These are phyloP conservation scores for Heloderma charlesbogerti DNA, from an alignment of 2,113 vertebrate species.

Conservation along the genomic window DNA sequence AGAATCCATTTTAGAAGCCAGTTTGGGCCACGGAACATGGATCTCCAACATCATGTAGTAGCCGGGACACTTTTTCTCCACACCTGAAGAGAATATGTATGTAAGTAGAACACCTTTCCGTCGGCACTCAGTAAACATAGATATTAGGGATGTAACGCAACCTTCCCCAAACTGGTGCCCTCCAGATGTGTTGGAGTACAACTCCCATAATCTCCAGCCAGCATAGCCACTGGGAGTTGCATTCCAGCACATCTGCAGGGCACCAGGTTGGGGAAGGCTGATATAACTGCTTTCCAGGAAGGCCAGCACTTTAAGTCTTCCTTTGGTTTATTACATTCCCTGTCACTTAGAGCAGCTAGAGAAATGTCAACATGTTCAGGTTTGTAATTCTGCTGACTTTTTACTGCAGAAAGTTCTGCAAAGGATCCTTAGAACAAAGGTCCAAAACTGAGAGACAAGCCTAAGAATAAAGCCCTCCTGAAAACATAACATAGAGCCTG, in stretches of 20 bases:
- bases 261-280: not conserved
- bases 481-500: slow-evolving; percentile 22
- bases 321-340: slow-evolving; percentile 41
- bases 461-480: slow-evolving; percentile 47
- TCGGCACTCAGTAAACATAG: not conserved
- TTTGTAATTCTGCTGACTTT: slow-evolving; percentile 63
- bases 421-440: slow-evolving; percentile 14
- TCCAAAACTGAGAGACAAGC: slow-evolving; percentile 22
- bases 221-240: not conserved
- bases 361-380: slow-evolving; percentile 48
- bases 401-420: slow-evolving; percentile 31
- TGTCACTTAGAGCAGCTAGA: slow-evolving; percentile 55
- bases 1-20: not conserved
- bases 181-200: not conserved
- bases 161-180: not conserved
- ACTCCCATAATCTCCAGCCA: not conserved
- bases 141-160: not conserved
- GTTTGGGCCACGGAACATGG: not conserved
- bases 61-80: not conserved
- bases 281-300: slow-evolving; percentile 15
- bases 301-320: slow-evolving; percentile 42
- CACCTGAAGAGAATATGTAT: not conserved
- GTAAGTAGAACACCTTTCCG: not conserved
- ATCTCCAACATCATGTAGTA: no score
- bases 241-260: not conserved